Evolutionary conservation across 2,797 vertebrate species (phyloP).

Genomic region (Liasis olivaceus): DNA sequence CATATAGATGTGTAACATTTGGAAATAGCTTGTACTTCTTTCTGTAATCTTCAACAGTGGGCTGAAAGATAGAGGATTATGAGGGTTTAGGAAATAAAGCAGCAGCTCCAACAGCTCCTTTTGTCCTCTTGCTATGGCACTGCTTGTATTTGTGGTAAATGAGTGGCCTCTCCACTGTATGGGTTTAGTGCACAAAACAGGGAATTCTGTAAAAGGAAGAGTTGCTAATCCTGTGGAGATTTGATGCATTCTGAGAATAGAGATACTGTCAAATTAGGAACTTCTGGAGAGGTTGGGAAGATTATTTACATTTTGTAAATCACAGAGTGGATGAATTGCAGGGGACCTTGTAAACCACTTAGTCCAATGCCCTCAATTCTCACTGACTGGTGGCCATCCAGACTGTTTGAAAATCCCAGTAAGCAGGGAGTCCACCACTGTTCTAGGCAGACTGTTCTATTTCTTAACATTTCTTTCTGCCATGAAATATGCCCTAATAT

Average conservation of each 20-base stretch:
- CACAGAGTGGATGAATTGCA: neutral
- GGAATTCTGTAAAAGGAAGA: constrained; percentile 18
- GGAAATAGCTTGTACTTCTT: constrained; percentile 46
- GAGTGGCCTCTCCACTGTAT: neutral
- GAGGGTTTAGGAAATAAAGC: constrained; percentile 61
- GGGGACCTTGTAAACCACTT: neutral
- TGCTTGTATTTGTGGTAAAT: constrained; percentile 19
- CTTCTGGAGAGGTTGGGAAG: neutral
- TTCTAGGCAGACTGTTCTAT: neutral
- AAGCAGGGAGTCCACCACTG: neutral
- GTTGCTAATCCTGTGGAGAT: neutral
- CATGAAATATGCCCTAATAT: neutral
- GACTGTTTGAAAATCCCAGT: neutral
- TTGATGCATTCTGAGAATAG: neutral
- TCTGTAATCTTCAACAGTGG: constrained; percentile 55
- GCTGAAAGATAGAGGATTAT: constrained; percentile 61
- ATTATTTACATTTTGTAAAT: neutral
- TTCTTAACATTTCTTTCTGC: neutral
- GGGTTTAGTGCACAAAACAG: neutral
- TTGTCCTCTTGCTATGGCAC: constrained; percentile 25
- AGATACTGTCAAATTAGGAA: neutral
- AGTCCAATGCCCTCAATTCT: neutral
- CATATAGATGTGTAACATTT: constrained; percentile 63
- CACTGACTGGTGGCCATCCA: neutral
- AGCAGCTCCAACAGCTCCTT: constrained; percentile 42